phyloP scores from a whole-genome alignment of 2,113 vertebrate species.

The Glareola pratincola region DNA sequence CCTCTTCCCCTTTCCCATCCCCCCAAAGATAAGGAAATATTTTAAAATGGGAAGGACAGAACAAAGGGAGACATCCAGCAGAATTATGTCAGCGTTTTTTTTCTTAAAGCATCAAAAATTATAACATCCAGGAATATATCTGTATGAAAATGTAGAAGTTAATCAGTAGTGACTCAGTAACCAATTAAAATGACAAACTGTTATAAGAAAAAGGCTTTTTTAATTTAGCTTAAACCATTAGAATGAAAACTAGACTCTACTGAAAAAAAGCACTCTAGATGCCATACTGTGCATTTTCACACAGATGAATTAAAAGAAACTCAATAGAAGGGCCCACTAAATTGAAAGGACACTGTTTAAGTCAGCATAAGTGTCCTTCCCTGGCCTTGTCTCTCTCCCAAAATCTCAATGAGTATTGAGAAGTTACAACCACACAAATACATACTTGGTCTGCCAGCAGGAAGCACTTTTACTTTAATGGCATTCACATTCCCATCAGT shows the following conservation, averaged over 20 bases:
- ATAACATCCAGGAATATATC: background rate
- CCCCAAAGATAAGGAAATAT: background rate
- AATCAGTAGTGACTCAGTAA: background rate
- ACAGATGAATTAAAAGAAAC: background rate
- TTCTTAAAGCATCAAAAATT: background rate
- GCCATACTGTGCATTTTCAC: background rate
- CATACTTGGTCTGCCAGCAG: conserved; percentile 63
- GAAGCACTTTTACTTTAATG: conserved; percentile 60
- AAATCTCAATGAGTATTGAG: conserved; percentile 49
- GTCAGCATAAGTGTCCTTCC: conserved; percentile 29
- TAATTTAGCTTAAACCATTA: background rate
- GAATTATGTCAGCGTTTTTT: background rate
- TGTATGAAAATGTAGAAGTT: background rate
- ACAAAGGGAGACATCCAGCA: background rate
- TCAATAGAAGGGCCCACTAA: background rate
- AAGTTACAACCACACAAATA: conserved; percentile 62
- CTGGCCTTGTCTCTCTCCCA: conserved; percentile 54
- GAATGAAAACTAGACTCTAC: background rate
- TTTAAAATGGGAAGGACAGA: background rate
- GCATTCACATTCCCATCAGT: conserved; percentile 58
- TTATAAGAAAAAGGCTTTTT: background rate
- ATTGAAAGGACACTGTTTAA: background rate
- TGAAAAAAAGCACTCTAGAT: background rate
- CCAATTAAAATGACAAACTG: background rate
- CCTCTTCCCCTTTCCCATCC: rapidly evolving